These are phyloP conservation scores for Bubo scandiacus DNA, from an alignment of 2,113 vertebrate species.

Conservation along the genomic window DNA sequence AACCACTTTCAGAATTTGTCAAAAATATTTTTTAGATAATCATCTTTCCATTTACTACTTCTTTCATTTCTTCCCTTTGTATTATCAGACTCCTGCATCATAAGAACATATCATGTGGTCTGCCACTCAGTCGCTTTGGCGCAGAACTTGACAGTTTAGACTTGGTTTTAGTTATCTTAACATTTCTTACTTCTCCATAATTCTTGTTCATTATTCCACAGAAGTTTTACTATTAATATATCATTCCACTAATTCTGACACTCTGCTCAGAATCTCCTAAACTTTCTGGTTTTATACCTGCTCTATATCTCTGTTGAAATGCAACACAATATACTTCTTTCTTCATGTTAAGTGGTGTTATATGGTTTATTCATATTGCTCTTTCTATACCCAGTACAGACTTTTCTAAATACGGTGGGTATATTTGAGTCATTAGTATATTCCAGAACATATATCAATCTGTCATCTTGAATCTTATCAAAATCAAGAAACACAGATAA, in stretches of 20 bases:
- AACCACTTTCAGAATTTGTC: neutral
- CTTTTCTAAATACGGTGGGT: neutral
- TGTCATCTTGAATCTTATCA: constrained; percentile 2
- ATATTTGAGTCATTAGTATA: neutral
- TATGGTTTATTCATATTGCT: neutral
- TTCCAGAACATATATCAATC: neutral
- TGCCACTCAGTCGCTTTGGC: neutral
- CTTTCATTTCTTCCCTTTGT: neutral
- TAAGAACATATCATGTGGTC: neutral
- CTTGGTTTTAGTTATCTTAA: neutral
- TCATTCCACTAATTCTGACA: neutral
- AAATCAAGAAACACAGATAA: neutral
- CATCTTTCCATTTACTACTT: neutral
- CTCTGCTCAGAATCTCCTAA: neutral
- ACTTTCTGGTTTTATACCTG: neutral
- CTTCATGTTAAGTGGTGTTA: fast-evolving
- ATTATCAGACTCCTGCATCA: neutral
- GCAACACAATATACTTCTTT: neutral
- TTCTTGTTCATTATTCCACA: neutral
- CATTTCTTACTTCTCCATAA: neutral
- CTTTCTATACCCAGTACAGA: neutral
- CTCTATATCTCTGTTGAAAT: neutral
- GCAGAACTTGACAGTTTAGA: neutral
- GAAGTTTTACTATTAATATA: neutral
- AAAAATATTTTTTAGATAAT: neutral